A percentile compares a stretch with the other conserved stretches of the same genome.
Evolutionary conservation across 2,113 vertebrate genomes (phyloP).

Genomic region (Isichthys henryi): DNA sequence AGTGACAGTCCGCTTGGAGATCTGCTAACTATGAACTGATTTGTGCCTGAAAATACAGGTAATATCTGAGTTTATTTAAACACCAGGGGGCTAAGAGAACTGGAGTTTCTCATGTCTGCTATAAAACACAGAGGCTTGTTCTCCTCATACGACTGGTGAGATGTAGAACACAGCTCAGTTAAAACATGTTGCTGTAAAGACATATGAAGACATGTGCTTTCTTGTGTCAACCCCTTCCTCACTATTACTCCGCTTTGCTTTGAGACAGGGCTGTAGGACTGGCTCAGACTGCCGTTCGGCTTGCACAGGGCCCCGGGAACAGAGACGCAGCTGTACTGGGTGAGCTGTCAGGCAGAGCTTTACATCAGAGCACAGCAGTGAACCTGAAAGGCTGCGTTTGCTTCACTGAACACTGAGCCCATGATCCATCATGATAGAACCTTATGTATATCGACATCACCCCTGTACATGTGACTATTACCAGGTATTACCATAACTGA

Average conservation of each 20-base stretch:
- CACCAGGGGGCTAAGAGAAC: not conserved
- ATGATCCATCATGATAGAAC: not conserved
- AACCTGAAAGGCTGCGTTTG: not conserved
- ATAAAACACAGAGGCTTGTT: not conserved
- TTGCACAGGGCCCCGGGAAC: not conserved
- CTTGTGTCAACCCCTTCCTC: not conserved
- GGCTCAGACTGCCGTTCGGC: not conserved
- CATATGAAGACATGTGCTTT: not conserved
- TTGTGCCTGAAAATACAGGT: not conserved
- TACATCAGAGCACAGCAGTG: not conserved
- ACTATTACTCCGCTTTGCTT: not conserved
- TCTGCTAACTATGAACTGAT: not conserved
- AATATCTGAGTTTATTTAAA: not conserved
- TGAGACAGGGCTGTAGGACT: not conserved
- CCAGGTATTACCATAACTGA: not conserved
- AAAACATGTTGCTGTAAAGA: not conserved
- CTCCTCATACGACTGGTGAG: not conserved
- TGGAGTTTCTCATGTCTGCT: not conserved
- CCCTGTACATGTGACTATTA: not conserved
- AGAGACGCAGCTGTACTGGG: not conserved
- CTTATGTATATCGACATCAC: not conserved
- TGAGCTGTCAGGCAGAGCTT: not conserved
- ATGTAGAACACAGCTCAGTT: not conserved
- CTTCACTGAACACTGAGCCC: not conserved
- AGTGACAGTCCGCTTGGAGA: not conserved